Conservation (phyloP, 2,888 invertebrate species). For the Argyresthia goedartella region DNA sequence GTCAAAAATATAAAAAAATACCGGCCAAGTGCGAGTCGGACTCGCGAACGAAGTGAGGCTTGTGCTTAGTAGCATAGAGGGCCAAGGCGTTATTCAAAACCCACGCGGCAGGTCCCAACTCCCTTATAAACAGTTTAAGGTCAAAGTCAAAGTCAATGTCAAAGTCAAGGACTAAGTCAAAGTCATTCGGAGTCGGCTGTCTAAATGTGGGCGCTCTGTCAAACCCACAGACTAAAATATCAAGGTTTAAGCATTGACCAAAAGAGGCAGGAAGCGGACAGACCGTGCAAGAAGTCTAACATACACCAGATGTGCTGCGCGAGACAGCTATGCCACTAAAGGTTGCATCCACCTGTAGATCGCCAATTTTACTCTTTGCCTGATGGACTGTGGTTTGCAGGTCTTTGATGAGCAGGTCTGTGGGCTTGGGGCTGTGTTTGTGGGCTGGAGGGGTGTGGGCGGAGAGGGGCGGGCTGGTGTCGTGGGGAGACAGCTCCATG, state of each 20-base stretch:
- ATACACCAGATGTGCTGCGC: slow-evolving; percentile 38
- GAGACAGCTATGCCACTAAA: not conserved
- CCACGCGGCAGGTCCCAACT: too few relatives aligned
- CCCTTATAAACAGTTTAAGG: too few relatives aligned
- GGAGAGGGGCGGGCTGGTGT: slow-evolving; percentile 19
- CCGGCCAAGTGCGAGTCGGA: too few relatives aligned
- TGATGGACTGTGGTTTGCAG: slow-evolving; percentile 70
- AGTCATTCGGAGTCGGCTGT: too few relatives aligned
- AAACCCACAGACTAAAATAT: too few relatives aligned
- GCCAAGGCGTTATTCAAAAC: too few relatives aligned
- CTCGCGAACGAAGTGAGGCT: too few relatives aligned
- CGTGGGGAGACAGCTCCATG: slow-evolving; percentile 19
- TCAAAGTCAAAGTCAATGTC: too few relatives aligned
- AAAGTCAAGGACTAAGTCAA: too few relatives aligned
- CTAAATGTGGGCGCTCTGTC: too few relatives aligned
- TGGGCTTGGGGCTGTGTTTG: slow-evolving; percentile 41
- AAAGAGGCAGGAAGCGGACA: slow-evolving; percentile 28
- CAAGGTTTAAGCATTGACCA: not conserved
- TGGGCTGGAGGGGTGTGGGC: slow-evolving; percentile 44
- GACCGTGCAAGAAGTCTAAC: slow-evolving; percentile 47
- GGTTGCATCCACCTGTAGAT: slow-evolving; percentile 66
- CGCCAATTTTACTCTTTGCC: slow-evolving; percentile 74
- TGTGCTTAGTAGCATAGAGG: too few relatives aligned
- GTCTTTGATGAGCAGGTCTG: slow-evolving; percentile 55
- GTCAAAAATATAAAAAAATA: too few relatives aligned